These are phyloP conservation scores for Steromphala cineraria DNA, from an alignment of 2,888 invertebrate species.

Conservation along the genomic window DNA sequence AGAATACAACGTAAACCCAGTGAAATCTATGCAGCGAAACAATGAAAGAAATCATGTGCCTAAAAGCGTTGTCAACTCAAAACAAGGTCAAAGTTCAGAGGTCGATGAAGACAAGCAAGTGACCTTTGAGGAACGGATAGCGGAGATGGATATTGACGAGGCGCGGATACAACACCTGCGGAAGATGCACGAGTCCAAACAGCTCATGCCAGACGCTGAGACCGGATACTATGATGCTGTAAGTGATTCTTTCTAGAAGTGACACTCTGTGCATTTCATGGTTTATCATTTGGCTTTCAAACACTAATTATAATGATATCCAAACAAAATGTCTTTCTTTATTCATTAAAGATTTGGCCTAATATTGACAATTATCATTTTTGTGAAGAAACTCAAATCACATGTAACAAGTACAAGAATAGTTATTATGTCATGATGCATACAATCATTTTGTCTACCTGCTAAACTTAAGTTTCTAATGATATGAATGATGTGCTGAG, in stretches of 20 bases:
- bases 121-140: constrained; percentile 36
- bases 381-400: no score
- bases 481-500: no score
- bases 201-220: constrained; percentile 56
- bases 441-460: no score
- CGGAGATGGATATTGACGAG: constrained; percentile 50
- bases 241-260: constrained; percentile 20
- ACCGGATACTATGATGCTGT: constrained; percentile 56
- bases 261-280: no score
- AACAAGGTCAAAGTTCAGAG: not conserved
- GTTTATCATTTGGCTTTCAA: no score
- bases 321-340: no score
- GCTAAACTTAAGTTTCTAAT: no score
- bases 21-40: not conserved
- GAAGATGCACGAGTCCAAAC: constrained; percentile 60
- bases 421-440: no score
- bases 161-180: constrained; percentile 58
- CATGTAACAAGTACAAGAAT: no score
- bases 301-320: no score
- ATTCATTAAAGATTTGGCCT: no score
- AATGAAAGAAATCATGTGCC: not conserved
- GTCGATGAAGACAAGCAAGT: constrained; percentile 11
- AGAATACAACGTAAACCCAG: constrained; percentile 3
- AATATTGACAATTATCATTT: no score
- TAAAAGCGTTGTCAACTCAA: not conserved